A percentile compares a stretch with the other conserved stretches of the same genome.
phyloP scores from a whole-genome alignment of 2,888 invertebrate genomes.

The Agrochola litura region DNA sequence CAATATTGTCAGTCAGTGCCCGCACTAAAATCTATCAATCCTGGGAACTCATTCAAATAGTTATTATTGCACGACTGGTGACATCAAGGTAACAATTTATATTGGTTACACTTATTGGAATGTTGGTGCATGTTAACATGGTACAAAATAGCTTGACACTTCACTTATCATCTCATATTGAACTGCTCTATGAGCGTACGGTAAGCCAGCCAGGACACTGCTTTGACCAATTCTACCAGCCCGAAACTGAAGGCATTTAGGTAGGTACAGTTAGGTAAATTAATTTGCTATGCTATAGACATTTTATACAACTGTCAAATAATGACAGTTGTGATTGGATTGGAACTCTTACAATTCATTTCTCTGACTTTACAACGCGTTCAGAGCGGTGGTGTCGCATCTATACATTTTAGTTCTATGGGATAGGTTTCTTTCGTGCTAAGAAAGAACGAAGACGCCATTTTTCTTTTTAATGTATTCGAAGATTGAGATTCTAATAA shows the following conservation, averaged over 20 bases:
- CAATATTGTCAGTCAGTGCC: no score
- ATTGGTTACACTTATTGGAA: neutral
- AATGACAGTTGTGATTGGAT: neutral
- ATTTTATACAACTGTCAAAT: neutral
- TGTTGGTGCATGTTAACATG: neutral
- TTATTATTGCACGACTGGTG: neutral
- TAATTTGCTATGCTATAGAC: neutral
- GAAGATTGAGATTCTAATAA: slow-evolving; percentile 47
- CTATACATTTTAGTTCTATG: slow-evolving; percentile 22
- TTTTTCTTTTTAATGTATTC: slow-evolving; percentile 56
- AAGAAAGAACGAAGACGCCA: slow-evolving; percentile 44
- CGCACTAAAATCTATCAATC: no score
- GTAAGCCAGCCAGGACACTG: neutral
- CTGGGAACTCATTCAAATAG: no score
- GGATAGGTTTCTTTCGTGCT: slow-evolving; percentile 60
- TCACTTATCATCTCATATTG: neutral
- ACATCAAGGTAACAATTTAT: neutral
- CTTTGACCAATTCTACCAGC: neutral
- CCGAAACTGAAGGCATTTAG: neutral
- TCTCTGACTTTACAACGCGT: neutral
- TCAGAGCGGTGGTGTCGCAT: neutral
- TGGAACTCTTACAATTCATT: no score
- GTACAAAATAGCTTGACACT: neutral
- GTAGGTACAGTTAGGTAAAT: neutral
- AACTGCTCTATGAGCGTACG: neutral